Base-by-base conservation (phyloP, 2,797 vertebrate species). In the Coracias cyanogaster region DNA sequence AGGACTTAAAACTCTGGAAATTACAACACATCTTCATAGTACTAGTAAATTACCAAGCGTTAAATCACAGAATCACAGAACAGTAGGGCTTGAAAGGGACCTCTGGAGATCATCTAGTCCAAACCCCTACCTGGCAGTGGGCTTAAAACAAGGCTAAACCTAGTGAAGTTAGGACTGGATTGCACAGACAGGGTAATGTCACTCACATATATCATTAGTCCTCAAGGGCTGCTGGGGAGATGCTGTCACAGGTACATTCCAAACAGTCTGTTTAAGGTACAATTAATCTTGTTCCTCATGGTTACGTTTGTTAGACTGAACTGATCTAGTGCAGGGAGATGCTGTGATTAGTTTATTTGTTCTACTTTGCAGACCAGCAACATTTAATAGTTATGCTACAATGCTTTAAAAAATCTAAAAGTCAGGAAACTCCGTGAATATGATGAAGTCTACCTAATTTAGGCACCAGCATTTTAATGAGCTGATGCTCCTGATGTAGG, bases 301-400 rank as follows among this genome's bases (percentile, higher is more conserved):
- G 41, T 52, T 74, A 61, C 77, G 84, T 96, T 90, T 81, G 71
- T 88, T 86, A 57, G 33, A 37, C 41, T 91, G 85, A 94, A 48
- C 76, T 86, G 82, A 69, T 86, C 39, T 72, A 51, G 21, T 78
- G 61, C 81, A 94, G 80, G 29, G 26, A 86, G 46, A 3, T 58
- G 43, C 9, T 77, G 41, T 6, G 12, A 66, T 55, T 82, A 43
- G 66, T 76, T 90, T 94, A 58, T 90, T 94, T 93, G 54, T 76
- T 86, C 71, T 79, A 4, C 51, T 93, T 79, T 89, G 66, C 54
- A 89, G 73, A 60, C 9, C 20, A 66, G 70, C 35, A 70, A 62
- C 70, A 76, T 92, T 91, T 76, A 90, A 69, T 81, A 69, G 65
- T 69, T 86, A 72, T 0, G 1, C 19, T 5, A 3, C 17, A 72